phyloP scores from a whole-genome alignment of 2,888 invertebrate genomes.

The Perizoma affinitatum region DNA sequence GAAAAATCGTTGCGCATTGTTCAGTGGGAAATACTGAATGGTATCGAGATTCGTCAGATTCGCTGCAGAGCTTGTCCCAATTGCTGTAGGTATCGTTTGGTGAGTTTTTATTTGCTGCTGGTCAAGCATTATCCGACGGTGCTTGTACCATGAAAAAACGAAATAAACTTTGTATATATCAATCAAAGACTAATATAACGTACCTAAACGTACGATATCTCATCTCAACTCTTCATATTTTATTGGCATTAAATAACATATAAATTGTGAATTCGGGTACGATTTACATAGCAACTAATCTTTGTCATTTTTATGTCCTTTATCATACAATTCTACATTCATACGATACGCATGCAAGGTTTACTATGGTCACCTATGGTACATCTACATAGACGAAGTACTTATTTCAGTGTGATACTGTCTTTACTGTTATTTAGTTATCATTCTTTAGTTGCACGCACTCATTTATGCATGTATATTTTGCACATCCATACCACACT shows the following conservation, averaged over 20 bases:
- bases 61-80: too few species aligned
- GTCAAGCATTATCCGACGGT: too few species aligned
- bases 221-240: slow-evolving; percentile 13
- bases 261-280: slow-evolving; percentile 15
- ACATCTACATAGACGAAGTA: slow-evolving; percentile 14
- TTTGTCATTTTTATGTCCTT: slow-evolving; percentile 22
- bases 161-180: slow-evolving; percentile 6
- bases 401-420: slow-evolving; percentile 15
- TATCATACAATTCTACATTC: slow-evolving; percentile 11
- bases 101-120: too few species aligned
- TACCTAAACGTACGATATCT: slow-evolving; percentile 3
- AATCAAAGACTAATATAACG: slow-evolving; percentile 13
- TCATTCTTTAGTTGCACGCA: slow-evolving; percentile 37
- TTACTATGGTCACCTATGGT: slow-evolving; percentile 29
- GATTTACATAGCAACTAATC: too few species aligned
- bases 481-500: slow-evolving; percentile 38
- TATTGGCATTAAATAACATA: slow-evolving; percentile 14
- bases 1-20: too few species aligned
- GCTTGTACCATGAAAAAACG: too few species aligned
- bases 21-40: too few species aligned
- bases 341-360: slow-evolving; percentile 32
- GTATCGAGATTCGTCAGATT: too few species aligned
- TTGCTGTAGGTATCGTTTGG: too few species aligned
- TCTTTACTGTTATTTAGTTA: slow-evolving; percentile 22
- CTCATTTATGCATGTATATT: slow-evolving; percentile 36